Evolutionary conservation across 23 tunicate genomes (phyloP).

Genomic region (Halocynthia roretzi): DNA sequence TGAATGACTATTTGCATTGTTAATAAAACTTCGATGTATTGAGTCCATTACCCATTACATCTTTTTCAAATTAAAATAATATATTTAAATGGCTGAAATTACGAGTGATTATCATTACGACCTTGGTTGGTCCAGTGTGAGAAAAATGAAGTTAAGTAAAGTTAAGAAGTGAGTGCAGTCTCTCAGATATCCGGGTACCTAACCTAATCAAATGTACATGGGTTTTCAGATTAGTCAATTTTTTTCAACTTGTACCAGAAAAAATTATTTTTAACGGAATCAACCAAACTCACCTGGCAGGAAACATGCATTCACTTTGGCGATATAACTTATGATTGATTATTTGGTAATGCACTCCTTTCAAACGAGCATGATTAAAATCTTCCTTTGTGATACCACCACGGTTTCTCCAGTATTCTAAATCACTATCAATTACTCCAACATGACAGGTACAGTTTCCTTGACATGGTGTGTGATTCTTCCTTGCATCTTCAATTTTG

Average conservation of each 20-base stretch:
- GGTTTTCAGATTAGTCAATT: background rate
- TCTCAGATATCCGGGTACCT: too few relatives aligned
- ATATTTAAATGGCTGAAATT: too few relatives aligned
- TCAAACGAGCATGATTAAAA: constrained; percentile 27
- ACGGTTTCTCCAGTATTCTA: constrained; percentile 53
- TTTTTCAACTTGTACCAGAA: background rate
- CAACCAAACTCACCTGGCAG: constrained; percentile 27
- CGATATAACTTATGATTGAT: constrained; percentile 63
- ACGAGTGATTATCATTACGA: too few relatives aligned
- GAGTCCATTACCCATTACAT: too few relatives aligned
- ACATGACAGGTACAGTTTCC: constrained; percentile 78
- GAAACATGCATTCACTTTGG: constrained; percentile 68
- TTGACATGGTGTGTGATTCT: constrained; percentile 54
- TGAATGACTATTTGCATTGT: too few relatives aligned
- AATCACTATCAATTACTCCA: constrained; percentile 45
- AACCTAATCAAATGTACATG: background rate
- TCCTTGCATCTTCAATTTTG: constrained; percentile 38
- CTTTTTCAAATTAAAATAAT: too few relatives aligned
- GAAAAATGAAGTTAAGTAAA: too few relatives aligned
- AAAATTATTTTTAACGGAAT: too few relatives aligned
- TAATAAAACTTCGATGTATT: too few relatives aligned
- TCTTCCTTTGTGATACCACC: constrained; percentile 68
- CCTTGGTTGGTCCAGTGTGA: too few relatives aligned
- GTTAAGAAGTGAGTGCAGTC: too few relatives aligned
- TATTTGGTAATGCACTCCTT: constrained; percentile 72